Percentiles rank a stretch among this genome's conserved stretches.
Conservation (phyloP, 2,888 invertebrate genomes). For the Empis stercorea region DNA sequence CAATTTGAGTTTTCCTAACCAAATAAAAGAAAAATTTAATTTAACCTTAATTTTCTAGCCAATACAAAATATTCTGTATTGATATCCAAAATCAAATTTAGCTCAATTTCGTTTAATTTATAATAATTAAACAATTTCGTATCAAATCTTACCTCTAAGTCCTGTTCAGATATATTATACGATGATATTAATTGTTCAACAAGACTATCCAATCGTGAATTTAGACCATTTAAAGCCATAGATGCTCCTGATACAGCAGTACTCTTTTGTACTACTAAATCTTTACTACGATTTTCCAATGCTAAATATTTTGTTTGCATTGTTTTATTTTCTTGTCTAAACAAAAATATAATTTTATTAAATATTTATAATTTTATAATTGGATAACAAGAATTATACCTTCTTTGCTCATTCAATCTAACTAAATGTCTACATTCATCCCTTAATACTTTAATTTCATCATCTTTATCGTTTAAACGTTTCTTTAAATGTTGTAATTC, state of each 20-base stretch:
- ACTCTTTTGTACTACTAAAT: slow-evolving; percentile 53
- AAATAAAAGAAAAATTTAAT: no score
- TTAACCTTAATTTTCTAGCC: no score
- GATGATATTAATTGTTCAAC: slow-evolving; percentile 59
- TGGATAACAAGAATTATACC: slow-evolving; percentile 38
- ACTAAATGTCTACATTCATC: slow-evolving; percentile 69
- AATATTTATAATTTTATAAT: not conserved
- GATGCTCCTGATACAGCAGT: slow-evolving; percentile 56
- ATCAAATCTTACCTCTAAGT: slow-evolving; percentile 46
- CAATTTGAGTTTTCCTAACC: no score
- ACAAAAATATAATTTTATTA: slow-evolving; percentile 8
- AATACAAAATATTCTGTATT: no score
- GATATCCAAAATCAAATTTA: no score
- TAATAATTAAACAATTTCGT: no score
- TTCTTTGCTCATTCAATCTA: slow-evolving; percentile 66
- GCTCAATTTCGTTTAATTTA: no score
- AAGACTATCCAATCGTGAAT: slow-evolving; percentile 53
- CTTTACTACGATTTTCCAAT: slow-evolving; percentile 48
- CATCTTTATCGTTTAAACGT: slow-evolving; percentile 39
- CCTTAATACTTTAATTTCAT: slow-evolving; percentile 48
- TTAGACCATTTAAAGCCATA: slow-evolving; percentile 53
- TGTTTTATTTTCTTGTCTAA: slow-evolving; percentile 51
- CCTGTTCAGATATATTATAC: slow-evolving; percentile 61
- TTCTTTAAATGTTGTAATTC: slow-evolving; percentile 28
- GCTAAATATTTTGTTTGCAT: slow-evolving; percentile 51